These are phyloP conservation scores for Pegoplata infirma DNA, from an alignment of 2,888 invertebrate species.

Conservation along the genomic window DNA sequence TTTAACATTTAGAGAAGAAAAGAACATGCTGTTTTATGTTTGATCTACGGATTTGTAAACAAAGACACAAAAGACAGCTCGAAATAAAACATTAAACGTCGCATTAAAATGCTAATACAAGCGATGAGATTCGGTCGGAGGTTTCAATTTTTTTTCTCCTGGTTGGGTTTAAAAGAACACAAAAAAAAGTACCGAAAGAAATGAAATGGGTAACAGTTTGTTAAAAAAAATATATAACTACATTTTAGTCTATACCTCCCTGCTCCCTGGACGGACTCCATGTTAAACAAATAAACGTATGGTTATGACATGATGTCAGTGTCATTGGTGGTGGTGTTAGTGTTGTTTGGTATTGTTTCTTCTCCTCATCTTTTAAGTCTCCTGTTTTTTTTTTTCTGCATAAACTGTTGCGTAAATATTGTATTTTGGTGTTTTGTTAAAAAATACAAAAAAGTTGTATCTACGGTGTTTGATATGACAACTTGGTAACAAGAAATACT, in stretches of 20 bases:
- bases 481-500: background rate
- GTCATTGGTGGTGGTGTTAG: background rate
- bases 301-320: conserved; percentile 26
- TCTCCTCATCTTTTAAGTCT: background rate
- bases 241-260: too few relatives aligned
- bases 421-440: background rate
- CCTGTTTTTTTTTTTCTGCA: background rate
- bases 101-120: conserved; percentile 59
- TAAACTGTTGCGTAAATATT: conserved; percentile 32
- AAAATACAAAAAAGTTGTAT: background rate
- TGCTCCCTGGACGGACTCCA: background rate
- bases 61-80: conserved; percentile 46
- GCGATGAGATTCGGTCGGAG: conserved; percentile 31
- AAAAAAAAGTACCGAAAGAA: background rate
- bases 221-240: conserved; percentile 2
- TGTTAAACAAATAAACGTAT: conserved; percentile 2
- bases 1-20: background rate
- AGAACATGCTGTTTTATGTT: conserved; percentile 56
- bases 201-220: conserved; percentile 43
- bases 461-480: background rate
- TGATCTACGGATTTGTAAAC: conserved; percentile 57
- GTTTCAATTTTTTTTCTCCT: background rate
- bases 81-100: conserved; percentile 60
- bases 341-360: conserved; percentile 1
- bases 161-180: background rate